Evolutionary conservation across 2,888 invertebrate genomes (phyloP).

Genomic region (Chymomyza caudatula): DNA sequence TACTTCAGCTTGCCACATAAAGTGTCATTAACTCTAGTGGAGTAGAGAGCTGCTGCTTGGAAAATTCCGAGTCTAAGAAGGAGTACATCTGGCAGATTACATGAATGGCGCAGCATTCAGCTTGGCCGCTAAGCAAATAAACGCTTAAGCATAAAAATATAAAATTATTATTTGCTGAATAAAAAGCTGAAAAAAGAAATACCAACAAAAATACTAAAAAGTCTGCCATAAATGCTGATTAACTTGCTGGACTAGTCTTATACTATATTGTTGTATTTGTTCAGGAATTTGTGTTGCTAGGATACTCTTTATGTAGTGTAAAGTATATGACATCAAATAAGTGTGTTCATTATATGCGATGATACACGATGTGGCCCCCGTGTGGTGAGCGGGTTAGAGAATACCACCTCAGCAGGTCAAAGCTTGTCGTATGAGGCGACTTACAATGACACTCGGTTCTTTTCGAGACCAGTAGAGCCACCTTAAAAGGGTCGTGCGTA

Average conservation of each 20-base stretch:
- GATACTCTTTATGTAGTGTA: background rate
- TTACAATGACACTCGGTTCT: too few species aligned
- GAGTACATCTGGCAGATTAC: slow-evolving; percentile 61
- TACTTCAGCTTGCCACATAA: slow-evolving; percentile 62
- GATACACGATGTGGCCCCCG: too few species aligned
- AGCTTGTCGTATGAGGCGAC: too few species aligned
- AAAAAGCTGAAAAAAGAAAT: background rate
- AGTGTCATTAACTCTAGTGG: slow-evolving; percentile 72
- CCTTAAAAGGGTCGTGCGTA: too few species aligned
- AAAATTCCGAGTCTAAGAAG: slow-evolving; percentile 6
- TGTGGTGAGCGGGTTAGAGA: too few species aligned
- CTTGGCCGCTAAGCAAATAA: slow-evolving; percentile 55
- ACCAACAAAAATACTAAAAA: slow-evolving; percentile 16
- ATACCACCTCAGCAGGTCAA: too few species aligned
- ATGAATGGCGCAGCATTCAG: slow-evolving; percentile 15
- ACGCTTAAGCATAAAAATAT: slow-evolving; percentile 65
- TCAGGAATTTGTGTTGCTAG: background rate
- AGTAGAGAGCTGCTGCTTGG: slow-evolving; percentile 19
- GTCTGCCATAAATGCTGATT: slow-evolving; percentile 64
- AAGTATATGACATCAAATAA: background rate
- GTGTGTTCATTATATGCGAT: too few species aligned
- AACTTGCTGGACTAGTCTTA: slow-evolving; percentile 29
- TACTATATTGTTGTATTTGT: slow-evolving; percentile 8
- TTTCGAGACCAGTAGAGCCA: too few species aligned
- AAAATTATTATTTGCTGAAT: slow-evolving; percentile 61